phyloP scores from a whole-genome alignment of 2,888 invertebrate genomes.

The Calliphora vomitoria region DNA sequence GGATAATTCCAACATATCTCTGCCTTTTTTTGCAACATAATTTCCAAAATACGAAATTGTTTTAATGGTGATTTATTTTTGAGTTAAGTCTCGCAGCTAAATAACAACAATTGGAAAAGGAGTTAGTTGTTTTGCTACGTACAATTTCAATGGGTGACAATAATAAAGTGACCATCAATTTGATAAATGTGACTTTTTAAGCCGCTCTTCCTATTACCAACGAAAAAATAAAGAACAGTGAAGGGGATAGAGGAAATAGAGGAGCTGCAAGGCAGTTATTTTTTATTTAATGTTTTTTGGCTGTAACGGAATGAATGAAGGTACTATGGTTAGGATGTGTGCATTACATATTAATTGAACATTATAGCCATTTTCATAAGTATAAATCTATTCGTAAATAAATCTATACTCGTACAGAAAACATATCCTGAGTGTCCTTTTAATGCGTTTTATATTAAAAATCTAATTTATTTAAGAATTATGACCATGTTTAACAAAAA shows the following conservation, averaged over 20 bases:
- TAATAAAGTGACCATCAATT: slow-evolving; percentile 78
- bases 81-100: slow-evolving; percentile 43
- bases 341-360: slow-evolving; percentile 64
- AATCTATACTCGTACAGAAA: slow-evolving; percentile 11
- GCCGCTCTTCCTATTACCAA: slow-evolving; percentile 36
- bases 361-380: slow-evolving; percentile 43
- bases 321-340: slow-evolving; percentile 25
- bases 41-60: slow-evolving; percentile 63
- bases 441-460: slow-evolving; percentile 39
- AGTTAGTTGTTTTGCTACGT: slow-evolving; percentile 23
- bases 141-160: slow-evolving; percentile 56
- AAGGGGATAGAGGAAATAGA: background rate
- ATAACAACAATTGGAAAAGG: slow-evolving; percentile 45
- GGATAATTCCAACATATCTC: slow-evolving; percentile 52
- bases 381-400: slow-evolving; percentile 11
- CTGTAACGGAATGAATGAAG: slow-evolving; percentile 16
- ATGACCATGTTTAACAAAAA: slow-evolving; percentile 49
- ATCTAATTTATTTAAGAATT: slow-evolving; percentile 63
- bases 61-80: slow-evolving; percentile 70
- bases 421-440: background rate
- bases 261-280: slow-evolving; percentile 5
- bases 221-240: background rate
- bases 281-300: slow-evolving; percentile 41
- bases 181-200: slow-evolving; percentile 80
- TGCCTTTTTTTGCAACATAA: slow-evolving; percentile 55